Evolutionary conservation across 2,113 vertebrate species (phyloP), one percentile per base, ranked within the genome.

Genomic region (Axis porcinus): DNA sequence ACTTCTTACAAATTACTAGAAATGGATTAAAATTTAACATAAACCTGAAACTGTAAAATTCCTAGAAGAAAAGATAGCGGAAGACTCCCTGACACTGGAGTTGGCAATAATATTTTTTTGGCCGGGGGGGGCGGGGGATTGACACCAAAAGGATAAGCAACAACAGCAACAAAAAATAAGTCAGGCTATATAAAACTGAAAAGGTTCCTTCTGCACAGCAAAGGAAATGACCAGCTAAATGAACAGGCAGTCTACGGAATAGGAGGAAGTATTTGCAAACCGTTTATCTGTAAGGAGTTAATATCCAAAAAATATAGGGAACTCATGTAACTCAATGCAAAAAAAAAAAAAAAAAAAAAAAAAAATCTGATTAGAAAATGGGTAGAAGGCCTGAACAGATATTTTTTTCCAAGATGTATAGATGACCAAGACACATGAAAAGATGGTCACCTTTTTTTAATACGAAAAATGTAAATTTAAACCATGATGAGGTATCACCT

Each of bases 71-170:
- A 82, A n/a, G 30, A 62, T n/a, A 62, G 10, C 17, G 16, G 12
- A 21, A 91, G 60, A 5, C 16, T 64, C 45, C 57, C 50, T 82
- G 58, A 92, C 47, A 43, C 30, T 83, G 7, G 27, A 54, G 25
- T 92, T 92, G n/a, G 25, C 13, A 43, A 43, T 92, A 36, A 33
- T 43, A n/a, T 82, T 40, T 81, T 91, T 79, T 89, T 33, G 0
- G n/a, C n/a, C n/a, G n/a, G n/a, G n/a, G n/a, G n/a, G 2, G 8
- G 1, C 2, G 2, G 3, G 1, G 17, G 4, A 30, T 23, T 92
- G 78, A 64, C 58, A 67, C n/a, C 27, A 83, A 64, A 82, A 82
- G n/a, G 25, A 43, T 5, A 40, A 54, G n/a, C 47, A 54, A 23
- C 50, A 79, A n/a, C 28, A 55, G 27, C 43, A 55, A 55, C 3